Conservation (phyloP, 2,888 invertebrate genomes). For the Tetrapedia diversipes region DNA sequence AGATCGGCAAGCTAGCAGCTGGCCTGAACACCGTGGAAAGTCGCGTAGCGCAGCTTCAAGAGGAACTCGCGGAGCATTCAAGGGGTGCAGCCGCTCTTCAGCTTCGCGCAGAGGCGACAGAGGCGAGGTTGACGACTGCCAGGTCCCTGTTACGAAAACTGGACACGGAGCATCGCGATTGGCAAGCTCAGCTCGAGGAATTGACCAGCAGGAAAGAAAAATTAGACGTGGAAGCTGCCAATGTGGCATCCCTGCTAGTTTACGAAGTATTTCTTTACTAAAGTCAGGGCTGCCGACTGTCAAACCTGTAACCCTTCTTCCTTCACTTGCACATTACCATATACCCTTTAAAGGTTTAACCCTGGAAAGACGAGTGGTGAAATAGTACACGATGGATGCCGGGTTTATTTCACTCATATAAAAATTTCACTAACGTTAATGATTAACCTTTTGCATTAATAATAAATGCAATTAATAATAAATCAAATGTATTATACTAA, state of each 20-base stretch:
- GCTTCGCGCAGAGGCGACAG: slow-evolving; percentile 88
- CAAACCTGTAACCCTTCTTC: no score
- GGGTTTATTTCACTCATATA: no score
- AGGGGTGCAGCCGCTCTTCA: slow-evolving; percentile 92
- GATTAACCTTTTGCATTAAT: no score
- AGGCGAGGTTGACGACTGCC: slow-evolving; percentile 89
- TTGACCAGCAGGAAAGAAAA: slow-evolving; percentile 73
- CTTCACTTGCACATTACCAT: no score
- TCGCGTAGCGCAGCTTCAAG: slow-evolving; percentile 90
- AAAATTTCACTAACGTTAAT: no score
- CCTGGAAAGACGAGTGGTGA: no score
- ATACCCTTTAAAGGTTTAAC: no score
- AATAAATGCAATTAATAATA: no score
- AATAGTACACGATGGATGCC: no score
- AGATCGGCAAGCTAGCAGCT: slow-evolving; percentile 90
- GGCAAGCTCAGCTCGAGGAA: slow-evolving; percentile 86
- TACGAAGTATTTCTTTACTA: no score
- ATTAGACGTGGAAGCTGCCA: slow-evolving; percentile 77
- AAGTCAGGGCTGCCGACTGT: no score
- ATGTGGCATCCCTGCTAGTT: slow-evolving; percentile 76
- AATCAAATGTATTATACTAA: no score
- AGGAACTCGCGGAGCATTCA: slow-evolving; percentile 92
- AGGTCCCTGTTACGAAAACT: slow-evolving; percentile 93
- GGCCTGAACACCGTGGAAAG: slow-evolving; percentile 92
- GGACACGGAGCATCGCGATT: slow-evolving; percentile 93